Base-by-base conservation (phyloP, 2,888 invertebrate genomes). In the Andrena hattorfiana region DNA sequence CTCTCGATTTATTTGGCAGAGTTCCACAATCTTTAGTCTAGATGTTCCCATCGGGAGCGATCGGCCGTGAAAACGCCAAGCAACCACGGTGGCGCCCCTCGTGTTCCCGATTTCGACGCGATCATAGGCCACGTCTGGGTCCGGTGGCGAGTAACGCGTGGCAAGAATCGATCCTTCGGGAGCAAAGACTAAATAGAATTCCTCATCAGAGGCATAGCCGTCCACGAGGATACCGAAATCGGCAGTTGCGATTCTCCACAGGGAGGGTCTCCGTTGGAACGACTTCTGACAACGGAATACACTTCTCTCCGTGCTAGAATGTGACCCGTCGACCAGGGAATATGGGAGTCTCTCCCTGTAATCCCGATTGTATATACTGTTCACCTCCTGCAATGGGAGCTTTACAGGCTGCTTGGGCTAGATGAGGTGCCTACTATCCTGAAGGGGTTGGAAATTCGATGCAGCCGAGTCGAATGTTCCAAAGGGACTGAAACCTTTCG, bases 311-410 rank as follows among this genome's bases (percentile, higher is more conserved):
- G 90, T 90, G 67, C 89, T 90, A 54, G 67, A 56, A 35, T 60
- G 68, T 48, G 48, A 30, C n/a, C 51, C 81, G 2, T 87, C 85
- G 7, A 89, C 86, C 28, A 81, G 81, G 2, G 76, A 64, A 60
- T 90, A 89, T 0, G 89, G 86, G 48, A 85, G 77, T n/a, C 88
- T 86, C 6, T 92, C 90, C 69, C 93, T 93, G 72, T 91, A 91
- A 26, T 84, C 88, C 16, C 84, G 85, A 26, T 83, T 88, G 77
- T 92, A 92, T 74, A 93, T 93, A 73, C 93, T 93, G 85, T 94
- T 94, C 1, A 90, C 91, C 16, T 92, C 91, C 28, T 92, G 91
- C 6, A 91, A 90, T 0, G 92, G 92, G 62, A 93, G 92, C 13
- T 89, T 90, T 3, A 92, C 90, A 16, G 77, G 64, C 32, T 77